Percentiles rank a stretch among this genome's conserved stretches.
phyloP scores from a whole-genome alignment of 2,797 vertebrate genomes.

The Sebastiscus albofasciatus region DNA sequence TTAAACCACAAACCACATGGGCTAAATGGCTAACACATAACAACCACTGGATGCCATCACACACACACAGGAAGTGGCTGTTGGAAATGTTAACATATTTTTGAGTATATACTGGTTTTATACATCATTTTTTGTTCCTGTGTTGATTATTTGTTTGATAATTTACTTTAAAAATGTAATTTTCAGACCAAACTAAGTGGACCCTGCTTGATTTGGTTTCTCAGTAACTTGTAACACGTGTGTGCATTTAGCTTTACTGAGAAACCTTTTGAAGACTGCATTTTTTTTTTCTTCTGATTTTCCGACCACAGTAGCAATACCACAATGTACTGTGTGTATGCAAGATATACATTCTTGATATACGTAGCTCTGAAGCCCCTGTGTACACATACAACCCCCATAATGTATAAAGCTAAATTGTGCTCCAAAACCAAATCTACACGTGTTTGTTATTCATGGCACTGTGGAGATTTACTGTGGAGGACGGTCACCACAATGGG shows the following conservation, averaged over 20 bases:
- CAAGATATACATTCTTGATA: neutral
- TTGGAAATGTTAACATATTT: neutral
- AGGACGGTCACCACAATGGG: neutral
- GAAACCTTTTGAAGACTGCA: neutral
- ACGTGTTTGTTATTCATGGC: neutral
- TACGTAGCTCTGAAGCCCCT: neutral
- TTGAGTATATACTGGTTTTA: neutral
- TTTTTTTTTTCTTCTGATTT: conserved; percentile 25
- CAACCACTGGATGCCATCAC: neutral
- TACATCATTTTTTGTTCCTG: neutral
- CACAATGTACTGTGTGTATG: conserved; percentile 13
- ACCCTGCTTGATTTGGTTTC: neutral
- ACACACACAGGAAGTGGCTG: neutral
- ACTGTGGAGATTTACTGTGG: neutral
- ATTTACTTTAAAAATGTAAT: neutral
- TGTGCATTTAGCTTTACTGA: neutral
- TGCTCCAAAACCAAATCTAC: neutral
- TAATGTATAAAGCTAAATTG: neutral
- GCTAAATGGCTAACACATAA: neutral
- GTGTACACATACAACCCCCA: neutral
- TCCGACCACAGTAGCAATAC: conserved; percentile 54
- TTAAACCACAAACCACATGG: conserved; percentile 58
- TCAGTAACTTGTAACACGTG: neutral
- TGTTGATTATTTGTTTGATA: neutral
- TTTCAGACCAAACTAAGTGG: neutral